phyloP scores from a whole-genome alignment of 2,888 invertebrate genomes.

The Pharmacophagus antenor region DNA sequence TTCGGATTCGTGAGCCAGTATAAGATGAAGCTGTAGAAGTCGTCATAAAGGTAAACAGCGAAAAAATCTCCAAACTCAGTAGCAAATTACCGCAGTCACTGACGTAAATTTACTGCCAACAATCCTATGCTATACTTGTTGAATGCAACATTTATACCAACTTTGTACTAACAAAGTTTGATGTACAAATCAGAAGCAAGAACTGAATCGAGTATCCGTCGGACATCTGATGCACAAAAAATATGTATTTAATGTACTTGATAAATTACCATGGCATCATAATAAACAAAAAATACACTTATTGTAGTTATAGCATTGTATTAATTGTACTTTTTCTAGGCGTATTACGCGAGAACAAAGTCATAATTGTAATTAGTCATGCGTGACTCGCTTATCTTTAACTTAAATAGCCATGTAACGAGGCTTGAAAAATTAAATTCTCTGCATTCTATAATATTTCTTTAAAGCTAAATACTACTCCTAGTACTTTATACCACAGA shows the following conservation, averaged over 20 bases:
- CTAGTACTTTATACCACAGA: neutral
- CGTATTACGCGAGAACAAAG: neutral
- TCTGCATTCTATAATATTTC: neutral
- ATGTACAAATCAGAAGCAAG: too few species aligned
- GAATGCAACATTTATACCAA: too few species aligned
- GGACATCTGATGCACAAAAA: neutral
- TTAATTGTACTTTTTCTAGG: neutral
- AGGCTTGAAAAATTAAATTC: neutral
- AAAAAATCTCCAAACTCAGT: too few species aligned
- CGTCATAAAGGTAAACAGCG: too few species aligned
- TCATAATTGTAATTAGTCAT: slow-evolving; percentile 21
- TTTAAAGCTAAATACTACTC: neutral
- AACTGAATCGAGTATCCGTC: too few species aligned
- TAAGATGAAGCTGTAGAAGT: too few species aligned
- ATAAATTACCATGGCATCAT: neutral
- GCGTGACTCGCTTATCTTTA: slow-evolving; percentile 6
- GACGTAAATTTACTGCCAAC: too few species aligned
- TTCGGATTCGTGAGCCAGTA: too few species aligned
- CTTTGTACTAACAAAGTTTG: too few species aligned
- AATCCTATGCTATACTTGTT: too few species aligned
- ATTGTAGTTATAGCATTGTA: neutral
- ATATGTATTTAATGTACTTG: neutral
- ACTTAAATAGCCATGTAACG: slow-evolving; percentile 8
- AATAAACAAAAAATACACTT: neutral
- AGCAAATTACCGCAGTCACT: too few species aligned